phyloP scores from a whole-genome alignment of 2,113 vertebrate species.

The Equus quagga region DNA sequence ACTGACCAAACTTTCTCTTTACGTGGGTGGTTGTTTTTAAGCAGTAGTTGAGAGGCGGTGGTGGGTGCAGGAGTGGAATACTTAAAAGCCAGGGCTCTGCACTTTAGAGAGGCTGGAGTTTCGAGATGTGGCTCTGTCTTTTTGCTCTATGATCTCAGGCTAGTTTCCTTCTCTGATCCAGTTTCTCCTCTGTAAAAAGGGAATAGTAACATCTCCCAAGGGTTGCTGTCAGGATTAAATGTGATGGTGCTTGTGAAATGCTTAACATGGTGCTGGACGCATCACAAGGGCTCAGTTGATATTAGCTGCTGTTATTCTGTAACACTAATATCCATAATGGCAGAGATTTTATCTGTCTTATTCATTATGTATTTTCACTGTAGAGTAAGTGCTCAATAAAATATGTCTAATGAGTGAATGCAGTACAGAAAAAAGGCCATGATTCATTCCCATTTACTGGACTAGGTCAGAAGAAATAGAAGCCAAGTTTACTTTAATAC shows the following conservation, averaged over 20 bases:
- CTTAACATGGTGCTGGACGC: not conserved
- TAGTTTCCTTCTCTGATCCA: not conserved
- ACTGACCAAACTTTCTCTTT: not conserved
- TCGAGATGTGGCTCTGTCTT: not conserved
- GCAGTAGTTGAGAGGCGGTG: not conserved
- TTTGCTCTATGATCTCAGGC: not conserved
- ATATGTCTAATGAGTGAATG: not conserved
- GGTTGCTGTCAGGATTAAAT: not conserved
- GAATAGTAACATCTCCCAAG: not conserved
- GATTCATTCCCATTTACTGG: not conserved
- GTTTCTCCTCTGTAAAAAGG: not conserved
- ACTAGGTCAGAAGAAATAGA: not conserved
- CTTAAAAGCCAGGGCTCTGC: not conserved
- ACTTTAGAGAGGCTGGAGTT: not conserved
- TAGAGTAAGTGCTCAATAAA: not conserved
- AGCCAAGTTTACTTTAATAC: not conserved
- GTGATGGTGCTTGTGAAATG: not conserved
- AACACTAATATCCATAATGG: not conserved
- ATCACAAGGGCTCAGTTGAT: not conserved
- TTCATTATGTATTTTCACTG: not conserved
- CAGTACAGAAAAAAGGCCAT: not conserved
- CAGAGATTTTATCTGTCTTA: not conserved
- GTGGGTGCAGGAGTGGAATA: not conserved
- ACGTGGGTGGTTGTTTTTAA: not conserved
- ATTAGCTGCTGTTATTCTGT: not conserved